Conservation (phyloP, 2,797 vertebrate species). For the Taeniopygia guttata region DNA sequence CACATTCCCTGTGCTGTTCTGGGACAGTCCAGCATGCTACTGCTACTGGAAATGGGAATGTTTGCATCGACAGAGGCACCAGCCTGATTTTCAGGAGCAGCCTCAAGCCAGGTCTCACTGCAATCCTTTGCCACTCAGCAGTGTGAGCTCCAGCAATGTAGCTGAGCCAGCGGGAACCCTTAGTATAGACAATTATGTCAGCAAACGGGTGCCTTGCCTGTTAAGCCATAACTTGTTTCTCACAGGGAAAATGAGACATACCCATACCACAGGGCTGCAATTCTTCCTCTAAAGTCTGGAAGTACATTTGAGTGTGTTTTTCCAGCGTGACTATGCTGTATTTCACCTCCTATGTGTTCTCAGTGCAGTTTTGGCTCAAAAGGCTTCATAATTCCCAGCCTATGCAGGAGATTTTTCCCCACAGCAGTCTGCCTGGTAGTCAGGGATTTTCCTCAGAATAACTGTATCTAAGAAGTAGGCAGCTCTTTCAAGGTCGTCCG, state of each 20-base stretch:
- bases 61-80: not conserved
- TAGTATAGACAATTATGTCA: not conserved
- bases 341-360: not conserved
- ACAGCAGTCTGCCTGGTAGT: not conserved
- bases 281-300: not conserved
- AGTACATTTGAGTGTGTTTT: not conserved
- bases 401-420: not conserved
- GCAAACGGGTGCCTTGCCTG: not conserved
- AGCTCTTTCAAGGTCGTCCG: not conserved
- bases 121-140: not conserved
- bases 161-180: slow-evolving; percentile 29
- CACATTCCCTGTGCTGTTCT: not conserved
- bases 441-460: not conserved
- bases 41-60: not conserved
- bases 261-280: not conserved
- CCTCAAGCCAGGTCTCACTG: not conserved
- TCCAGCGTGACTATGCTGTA: not conserved
- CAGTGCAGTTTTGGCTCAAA: not conserved
- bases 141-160: not conserved
- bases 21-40: not conserved
- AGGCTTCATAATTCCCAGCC: not conserved
- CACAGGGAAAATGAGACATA: slow-evolving; percentile 1
- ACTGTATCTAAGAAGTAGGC: not conserved
- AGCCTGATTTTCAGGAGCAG: not conserved
- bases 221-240: slow-evolving; percentile 13